These are phyloP conservation scores for Perca fluviatilis DNA, from an alignment of 2,113 vertebrate genomes.

Conservation along the genomic window DNA sequence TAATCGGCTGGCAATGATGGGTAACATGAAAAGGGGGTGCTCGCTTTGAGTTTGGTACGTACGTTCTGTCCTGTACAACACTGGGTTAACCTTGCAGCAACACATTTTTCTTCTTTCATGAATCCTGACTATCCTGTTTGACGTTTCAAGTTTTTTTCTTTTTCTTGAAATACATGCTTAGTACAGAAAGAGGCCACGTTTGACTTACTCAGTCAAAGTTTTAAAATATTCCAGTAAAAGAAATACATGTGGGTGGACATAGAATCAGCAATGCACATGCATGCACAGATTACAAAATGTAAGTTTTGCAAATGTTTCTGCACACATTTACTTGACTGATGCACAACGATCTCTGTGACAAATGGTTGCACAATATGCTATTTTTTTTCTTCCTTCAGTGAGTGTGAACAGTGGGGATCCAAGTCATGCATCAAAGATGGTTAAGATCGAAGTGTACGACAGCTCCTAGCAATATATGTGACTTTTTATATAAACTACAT, in stretches of 20 bases:
- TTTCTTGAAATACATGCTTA: conserved; percentile 52
- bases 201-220: conserved; percentile 16
- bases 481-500: conserved; percentile 45
- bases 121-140: conserved; percentile 86
- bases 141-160: conserved; percentile 65
- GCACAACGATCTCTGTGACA: conserved; percentile 53
- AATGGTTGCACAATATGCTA: conserved; percentile 76
- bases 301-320: conserved; percentile 41
- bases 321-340: conserved; percentile 39
- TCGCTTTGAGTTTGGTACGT: conserved; percentile 42
- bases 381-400: conserved; percentile 59
- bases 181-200: conserved; percentile 37
- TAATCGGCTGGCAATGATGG: conserved; percentile 4
- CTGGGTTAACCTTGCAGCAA: conserved; percentile 79
- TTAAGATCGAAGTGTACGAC: conserved; percentile 53
- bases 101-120: conserved; percentile 78
- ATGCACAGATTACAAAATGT: conserved; percentile 16
- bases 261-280: background rate
- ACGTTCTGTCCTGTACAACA: conserved; percentile 64
- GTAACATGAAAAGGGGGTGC: background rate
- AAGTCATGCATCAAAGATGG: conserved; percentile 64
- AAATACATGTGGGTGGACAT: background rate
- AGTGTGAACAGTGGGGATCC: conserved; percentile 54
- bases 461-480: conserved; percentile 51
- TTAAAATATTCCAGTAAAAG: conserved; percentile 10